phyloP scores from a whole-genome alignment of 2,797 vertebrate species.

The Enteromius anoplus region DNA sequence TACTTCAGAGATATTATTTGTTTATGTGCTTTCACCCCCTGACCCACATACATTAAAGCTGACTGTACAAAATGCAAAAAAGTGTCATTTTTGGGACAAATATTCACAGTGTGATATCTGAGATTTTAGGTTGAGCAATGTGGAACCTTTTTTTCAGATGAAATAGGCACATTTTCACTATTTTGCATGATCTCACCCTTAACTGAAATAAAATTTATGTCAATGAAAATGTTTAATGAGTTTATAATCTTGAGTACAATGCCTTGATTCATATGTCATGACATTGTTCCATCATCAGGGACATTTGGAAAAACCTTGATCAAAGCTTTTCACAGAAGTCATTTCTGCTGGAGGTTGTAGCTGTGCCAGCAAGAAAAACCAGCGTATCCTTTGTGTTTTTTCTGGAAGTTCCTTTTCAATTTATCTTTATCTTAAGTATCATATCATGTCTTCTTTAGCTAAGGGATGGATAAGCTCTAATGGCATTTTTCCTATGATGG shows the following conservation, averaged over 20 bases:
- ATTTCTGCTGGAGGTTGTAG: constrained; percentile 71
- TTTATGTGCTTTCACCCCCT: not conserved
- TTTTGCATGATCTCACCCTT: constrained; percentile 7
- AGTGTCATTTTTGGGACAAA: not conserved
- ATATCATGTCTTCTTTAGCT: constrained; percentile 7
- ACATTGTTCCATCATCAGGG: constrained; percentile 69
- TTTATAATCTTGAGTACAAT: constrained; percentile 16
- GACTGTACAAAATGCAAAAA: not conserved
- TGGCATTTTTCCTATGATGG: not conserved
- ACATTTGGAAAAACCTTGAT: constrained; percentile 71
- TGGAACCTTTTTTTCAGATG: not conserved
- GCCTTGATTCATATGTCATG: constrained; percentile 53
- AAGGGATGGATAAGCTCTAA: constrained; percentile 5
- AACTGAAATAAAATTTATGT: not conserved
- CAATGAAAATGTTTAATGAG: not conserved
- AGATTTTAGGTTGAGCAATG: not conserved
- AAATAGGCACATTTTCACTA: not conserved
- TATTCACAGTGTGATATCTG: not conserved
- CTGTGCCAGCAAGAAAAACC: constrained; percentile 68
- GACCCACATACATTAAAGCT: not conserved
- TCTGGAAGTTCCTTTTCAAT: constrained; percentile 21
- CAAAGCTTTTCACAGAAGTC: constrained; percentile 76
- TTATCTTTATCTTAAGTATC: constrained; percentile 24
- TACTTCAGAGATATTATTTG: not conserved
- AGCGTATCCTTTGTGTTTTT: constrained; percentile 63